Percentiles rank a stretch among this genome's conserved stretches.
Evolutionary conservation across 2,888 invertebrate genomes (phyloP).

Genomic region (Caenorhabditis sp.): DNA sequence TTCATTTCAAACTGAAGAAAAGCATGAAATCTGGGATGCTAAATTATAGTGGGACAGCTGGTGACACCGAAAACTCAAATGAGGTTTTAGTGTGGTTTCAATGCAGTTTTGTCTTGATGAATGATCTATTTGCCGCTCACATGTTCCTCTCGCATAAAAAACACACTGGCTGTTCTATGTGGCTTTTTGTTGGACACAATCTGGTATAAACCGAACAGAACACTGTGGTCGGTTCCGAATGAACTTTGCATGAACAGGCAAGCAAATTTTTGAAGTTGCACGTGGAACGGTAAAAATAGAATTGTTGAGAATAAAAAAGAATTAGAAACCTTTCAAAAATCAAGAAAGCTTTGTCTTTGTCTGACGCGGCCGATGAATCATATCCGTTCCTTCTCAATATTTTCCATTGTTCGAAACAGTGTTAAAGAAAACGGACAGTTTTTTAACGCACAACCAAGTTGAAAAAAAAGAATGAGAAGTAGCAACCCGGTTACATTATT

Average conservation of each 20-base stretch:
- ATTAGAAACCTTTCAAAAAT: too few species aligned
- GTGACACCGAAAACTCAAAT: neutral
- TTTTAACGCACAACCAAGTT: too few species aligned
- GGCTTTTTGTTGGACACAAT: neutral
- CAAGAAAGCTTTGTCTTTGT: too few species aligned
- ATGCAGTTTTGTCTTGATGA: slow-evolving; percentile 2
- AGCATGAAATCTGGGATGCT: neutral
- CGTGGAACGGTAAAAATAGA: neutral
- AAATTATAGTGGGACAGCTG: slow-evolving; percentile 1
- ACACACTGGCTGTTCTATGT: neutral
- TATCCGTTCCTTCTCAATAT: too few species aligned
- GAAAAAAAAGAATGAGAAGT: too few species aligned
- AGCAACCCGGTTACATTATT: too few species aligned
- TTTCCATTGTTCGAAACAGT: too few species aligned
- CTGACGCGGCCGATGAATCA: too few species aligned
- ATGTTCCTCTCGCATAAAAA: neutral
- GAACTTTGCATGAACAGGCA: neutral
- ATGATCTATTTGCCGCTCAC: neutral
- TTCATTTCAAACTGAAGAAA: neutral
- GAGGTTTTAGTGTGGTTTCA: neutral
- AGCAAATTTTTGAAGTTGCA: neutral
- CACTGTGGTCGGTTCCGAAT: too few species aligned
- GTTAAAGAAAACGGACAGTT: too few species aligned
- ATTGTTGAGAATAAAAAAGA: too few species aligned
- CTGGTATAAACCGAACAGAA: neutral